phyloP scores from a whole-genome alignment of 2,888 invertebrate genomes.

The Epinotia nisella region DNA sequence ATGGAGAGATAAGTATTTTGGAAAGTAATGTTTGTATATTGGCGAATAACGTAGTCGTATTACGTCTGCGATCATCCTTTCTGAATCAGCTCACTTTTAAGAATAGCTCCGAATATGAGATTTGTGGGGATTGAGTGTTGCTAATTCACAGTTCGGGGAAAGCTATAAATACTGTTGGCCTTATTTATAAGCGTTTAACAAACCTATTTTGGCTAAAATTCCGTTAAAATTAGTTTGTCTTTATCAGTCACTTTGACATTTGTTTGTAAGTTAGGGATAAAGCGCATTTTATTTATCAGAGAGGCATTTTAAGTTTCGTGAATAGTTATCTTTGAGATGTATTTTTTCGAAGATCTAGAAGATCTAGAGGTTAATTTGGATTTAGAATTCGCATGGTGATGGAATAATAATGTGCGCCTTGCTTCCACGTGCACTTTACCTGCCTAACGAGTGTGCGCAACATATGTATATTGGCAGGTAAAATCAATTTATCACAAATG shows the following conservation, averaged over 20 bases:
- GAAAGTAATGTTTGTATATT: constrained; percentile 29
- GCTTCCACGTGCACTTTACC: neutral
- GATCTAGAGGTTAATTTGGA: neutral
- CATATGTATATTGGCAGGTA: too few species aligned
- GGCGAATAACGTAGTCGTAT: constrained; percentile 23
- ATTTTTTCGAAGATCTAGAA: neutral
- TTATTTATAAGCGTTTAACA: too few species aligned
- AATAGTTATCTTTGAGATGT: neutral
- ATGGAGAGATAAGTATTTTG: constrained; percentile 7
- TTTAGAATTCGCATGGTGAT: neutral
- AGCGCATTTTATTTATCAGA: too few species aligned
- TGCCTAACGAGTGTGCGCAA: too few species aligned
- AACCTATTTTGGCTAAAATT: too few species aligned
- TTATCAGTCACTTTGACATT: too few species aligned
- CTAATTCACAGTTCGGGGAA: constrained; percentile 1
- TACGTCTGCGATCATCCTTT: constrained; percentile 28
- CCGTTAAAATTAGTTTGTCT: too few species aligned
- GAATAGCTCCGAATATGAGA: constrained; percentile 18
- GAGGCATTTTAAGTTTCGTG: too few species aligned
- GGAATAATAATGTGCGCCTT: neutral
- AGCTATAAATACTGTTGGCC: too few species aligned
- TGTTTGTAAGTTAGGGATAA: too few species aligned
- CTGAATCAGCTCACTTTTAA: constrained; percentile 15
- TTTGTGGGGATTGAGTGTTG: constrained; percentile 16
- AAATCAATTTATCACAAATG: too few species aligned